These are phyloP conservation scores for Rosalia funebris DNA, from an alignment of 2,888 invertebrate species.

Conservation along the genomic window DNA sequence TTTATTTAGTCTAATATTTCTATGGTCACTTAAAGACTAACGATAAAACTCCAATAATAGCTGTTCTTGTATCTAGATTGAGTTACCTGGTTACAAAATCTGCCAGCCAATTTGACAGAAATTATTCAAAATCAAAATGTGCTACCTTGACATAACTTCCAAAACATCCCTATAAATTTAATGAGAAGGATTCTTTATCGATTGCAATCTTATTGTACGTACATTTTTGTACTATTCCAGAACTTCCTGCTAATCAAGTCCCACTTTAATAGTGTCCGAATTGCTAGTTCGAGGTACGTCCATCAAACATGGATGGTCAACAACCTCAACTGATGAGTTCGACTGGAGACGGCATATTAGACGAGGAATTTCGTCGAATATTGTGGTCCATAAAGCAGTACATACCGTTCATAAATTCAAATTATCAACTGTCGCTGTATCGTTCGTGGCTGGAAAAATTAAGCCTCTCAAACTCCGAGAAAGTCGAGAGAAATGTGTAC, in stretches of 20 bases:
- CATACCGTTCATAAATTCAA: constrained; percentile 48
- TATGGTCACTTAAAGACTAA: no score
- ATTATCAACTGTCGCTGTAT: constrained; percentile 44
- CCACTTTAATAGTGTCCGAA: background rate
- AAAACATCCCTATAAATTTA: constrained; percentile 3
- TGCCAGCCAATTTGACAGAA: constrained; percentile 12
- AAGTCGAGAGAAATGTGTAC: constrained; percentile 44
- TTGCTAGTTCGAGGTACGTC: background rate
- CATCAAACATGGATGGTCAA: background rate
- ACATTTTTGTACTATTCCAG: constrained; percentile 4
- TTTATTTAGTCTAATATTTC: no score
- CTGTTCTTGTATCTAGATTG: no score
- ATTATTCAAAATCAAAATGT: constrained; percentile 24
- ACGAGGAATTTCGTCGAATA: constrained; percentile 49
- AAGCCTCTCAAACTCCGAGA: constrained; percentile 38
- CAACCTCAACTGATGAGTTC: background rate
- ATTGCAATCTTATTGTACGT: constrained; percentile 11
- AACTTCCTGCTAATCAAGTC: background rate
- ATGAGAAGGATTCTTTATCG: constrained; percentile 20
- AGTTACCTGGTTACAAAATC: constrained; percentile 3
- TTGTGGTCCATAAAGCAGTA: constrained; percentile 47
- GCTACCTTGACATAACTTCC: constrained; percentile 17
- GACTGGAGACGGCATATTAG: constrained; percentile 34
- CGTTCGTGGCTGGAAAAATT: constrained; percentile 51
- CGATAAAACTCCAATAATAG: no score